Percentiles rank a stretch among this genome's conserved stretches.
These are phyloP conservation scores for Platichthys stellatus DNA, from an alignment of 2,113 vertebrate species.

Conservation along the genomic window DNA sequence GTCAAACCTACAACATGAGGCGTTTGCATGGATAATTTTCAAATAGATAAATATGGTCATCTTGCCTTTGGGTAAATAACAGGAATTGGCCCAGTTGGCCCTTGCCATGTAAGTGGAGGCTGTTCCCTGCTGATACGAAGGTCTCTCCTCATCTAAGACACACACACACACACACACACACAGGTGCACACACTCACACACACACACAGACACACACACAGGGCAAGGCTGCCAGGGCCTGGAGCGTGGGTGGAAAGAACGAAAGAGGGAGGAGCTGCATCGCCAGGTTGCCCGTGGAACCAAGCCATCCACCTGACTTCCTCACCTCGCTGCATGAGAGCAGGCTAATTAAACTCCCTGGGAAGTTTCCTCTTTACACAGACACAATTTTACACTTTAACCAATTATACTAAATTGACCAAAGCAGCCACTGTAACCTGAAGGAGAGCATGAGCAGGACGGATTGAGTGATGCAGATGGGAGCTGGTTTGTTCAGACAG, in stretches of 20 bases:
- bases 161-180: not conserved
- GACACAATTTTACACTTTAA: not conserved
- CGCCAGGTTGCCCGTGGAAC: conserved; percentile 24
- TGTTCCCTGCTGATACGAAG: conserved; percentile 46
- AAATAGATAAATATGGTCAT: not conserved
- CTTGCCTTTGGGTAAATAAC: conserved; percentile 15
- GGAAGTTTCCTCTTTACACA: not conserved
- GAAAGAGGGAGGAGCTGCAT: conserved; percentile 31
- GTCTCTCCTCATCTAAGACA: no score
- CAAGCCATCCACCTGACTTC: conserved; percentile 20
- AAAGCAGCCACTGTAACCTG: conserved; percentile 14
- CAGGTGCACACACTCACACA: not conserved
- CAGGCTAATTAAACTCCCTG: conserved; percentile 38
- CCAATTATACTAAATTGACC: not conserved
- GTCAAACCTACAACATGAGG: not conserved
- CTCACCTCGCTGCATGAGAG: conserved; percentile 16
- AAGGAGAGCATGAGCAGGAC: not conserved
- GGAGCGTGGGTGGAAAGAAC: conserved; percentile 42
- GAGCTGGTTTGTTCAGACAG: not conserved
- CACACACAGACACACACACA: conserved; percentile 13
- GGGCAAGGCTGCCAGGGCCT: conserved; percentile 22
- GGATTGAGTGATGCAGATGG: not conserved
- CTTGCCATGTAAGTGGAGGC: conserved; percentile 22
- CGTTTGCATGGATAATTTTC: not conserved
- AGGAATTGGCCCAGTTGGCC: conserved; percentile 25